phyloP scores from a whole-genome alignment of 2,888 invertebrate species.

The Dasypogon diadema region DNA sequence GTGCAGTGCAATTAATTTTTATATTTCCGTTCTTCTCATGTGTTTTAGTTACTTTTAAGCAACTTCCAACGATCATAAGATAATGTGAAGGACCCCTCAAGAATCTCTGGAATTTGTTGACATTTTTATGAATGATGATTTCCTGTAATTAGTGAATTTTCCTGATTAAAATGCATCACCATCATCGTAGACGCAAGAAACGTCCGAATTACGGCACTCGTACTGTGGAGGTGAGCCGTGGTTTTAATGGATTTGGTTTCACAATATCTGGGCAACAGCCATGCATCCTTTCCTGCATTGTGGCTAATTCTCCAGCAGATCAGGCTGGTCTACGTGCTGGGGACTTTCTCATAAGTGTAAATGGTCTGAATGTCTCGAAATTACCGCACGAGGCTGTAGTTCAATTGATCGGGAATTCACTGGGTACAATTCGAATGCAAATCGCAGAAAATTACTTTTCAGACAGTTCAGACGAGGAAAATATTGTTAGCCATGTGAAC shows the following conservation, averaged over 20 bases:
- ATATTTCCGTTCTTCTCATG: too few species aligned
- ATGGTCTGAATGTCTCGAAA: conserved; percentile 91
- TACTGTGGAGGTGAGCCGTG: conserved; percentile 84
- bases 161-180: conserved; percentile 59
- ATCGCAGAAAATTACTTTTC: conserved; percentile 90
- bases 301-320: conserved; percentile 90
- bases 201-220: conserved; percentile 73
- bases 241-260: conserved; percentile 94
- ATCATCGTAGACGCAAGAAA: conserved; percentile 73
- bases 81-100: background rate
- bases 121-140: conserved; percentile 1
- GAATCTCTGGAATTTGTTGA: conserved; percentile 4
- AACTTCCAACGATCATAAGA: too few species aligned
- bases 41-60: too few species aligned
- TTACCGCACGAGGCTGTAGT: conserved; percentile 95
- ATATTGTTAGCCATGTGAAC: conserved; percentile 69
- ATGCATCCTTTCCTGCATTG: conserved; percentile 94
- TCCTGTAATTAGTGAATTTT: conserved; percentile 17
- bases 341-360: conserved; percentile 92
- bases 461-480: conserved; percentile 85
- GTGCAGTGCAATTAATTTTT: too few species aligned
- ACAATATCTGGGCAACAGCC: conserved; percentile 97
- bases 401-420: conserved; percentile 87
- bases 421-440: conserved; percentile 84
- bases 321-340: conserved; percentile 90